Evolutionary conservation across 2,113 vertebrate genomes (phyloP).

Genomic region (Notothenia coriiceps): DNA sequence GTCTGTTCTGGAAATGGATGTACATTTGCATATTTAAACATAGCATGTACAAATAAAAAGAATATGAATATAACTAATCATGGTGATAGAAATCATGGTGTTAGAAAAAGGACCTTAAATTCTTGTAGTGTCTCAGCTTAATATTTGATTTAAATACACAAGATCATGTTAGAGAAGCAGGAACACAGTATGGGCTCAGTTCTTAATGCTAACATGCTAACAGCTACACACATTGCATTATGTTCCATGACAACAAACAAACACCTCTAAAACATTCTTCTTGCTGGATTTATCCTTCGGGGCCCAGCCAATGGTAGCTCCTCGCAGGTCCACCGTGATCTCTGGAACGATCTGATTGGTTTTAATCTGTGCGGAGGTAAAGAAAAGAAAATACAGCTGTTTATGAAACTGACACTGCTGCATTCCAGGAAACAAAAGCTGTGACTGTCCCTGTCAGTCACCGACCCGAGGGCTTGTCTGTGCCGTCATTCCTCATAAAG

Average conservation of each 20-base stretch:
- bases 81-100: too few species aligned
- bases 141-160: background rate
- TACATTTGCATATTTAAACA: too few species aligned
- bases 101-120: too few species aligned
- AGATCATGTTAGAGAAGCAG: background rate
- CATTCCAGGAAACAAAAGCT: slow-evolving; percentile 64
- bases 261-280: slow-evolving; percentile 95
- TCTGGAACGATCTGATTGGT: slow-evolving; percentile 90
- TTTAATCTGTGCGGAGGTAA: slow-evolving; percentile 83
- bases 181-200: background rate
- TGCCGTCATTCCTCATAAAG: background rate
- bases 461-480: slow-evolving; percentile 26
- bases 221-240: background rate
- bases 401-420: slow-evolving; percentile 24
- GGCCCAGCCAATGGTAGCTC: slow-evolving; percentile 89
- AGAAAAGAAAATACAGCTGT: slow-evolving; percentile 21
- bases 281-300: slow-evolving; percentile 96
- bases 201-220: background rate
- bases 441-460: background rate
- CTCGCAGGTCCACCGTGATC: slow-evolving; percentile 88
- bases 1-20: too few species aligned
- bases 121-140: background rate
- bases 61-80: too few species aligned
- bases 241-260: slow-evolving; percentile 12
- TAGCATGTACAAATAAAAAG: too few species aligned